These are phyloP conservation scores for Mythimna lalbum DNA, from an alignment of 2,888 invertebrate species.

Conservation along the genomic window DNA sequence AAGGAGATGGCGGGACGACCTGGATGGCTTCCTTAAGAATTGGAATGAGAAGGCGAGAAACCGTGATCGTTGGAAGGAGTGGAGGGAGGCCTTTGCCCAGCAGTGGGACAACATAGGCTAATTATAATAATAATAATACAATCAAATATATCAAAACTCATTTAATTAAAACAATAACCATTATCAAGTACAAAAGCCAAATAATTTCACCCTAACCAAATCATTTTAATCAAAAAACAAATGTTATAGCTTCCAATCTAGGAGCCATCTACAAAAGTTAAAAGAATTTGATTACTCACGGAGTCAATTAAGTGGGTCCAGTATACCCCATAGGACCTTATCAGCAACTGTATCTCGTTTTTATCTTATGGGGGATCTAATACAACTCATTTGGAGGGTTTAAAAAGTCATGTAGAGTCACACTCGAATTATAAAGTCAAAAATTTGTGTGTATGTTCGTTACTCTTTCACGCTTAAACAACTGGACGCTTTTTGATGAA, in stretches of 20 bases:
- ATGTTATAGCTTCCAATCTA: constrained; percentile 66
- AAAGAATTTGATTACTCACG: constrained; percentile 78
- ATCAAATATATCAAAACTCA: neutral
- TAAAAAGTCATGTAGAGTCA: constrained; percentile 26
- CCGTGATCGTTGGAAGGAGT: too few relatives aligned
- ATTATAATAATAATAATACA: too few relatives aligned
- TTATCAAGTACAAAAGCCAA: constrained; percentile 17
- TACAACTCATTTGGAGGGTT: constrained; percentile 67
- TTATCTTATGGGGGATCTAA: constrained; percentile 65
- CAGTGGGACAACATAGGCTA: too few relatives aligned
- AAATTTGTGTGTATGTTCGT: too few relatives aligned
- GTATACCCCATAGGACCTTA: constrained; percentile 52
- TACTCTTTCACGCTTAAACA: too few relatives aligned
- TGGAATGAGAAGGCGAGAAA: too few relatives aligned
- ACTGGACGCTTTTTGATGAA: too few relatives aligned
- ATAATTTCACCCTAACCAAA: constrained; percentile 39
- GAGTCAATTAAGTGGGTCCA: constrained; percentile 70
- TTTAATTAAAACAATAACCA: constrained; percentile 17
- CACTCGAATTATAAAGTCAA: too few relatives aligned
- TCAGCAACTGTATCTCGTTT: constrained; percentile 69
- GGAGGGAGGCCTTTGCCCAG: too few relatives aligned
- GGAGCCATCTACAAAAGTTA: constrained; percentile 57
- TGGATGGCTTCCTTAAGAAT: too few relatives aligned
- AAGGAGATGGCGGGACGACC: too few relatives aligned
- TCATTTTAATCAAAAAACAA: constrained; percentile 62